These are phyloP conservation scores for Lophotriccus pileatus DNA, from an alignment of 2,797 vertebrate genomes.

Conservation along the genomic window DNA sequence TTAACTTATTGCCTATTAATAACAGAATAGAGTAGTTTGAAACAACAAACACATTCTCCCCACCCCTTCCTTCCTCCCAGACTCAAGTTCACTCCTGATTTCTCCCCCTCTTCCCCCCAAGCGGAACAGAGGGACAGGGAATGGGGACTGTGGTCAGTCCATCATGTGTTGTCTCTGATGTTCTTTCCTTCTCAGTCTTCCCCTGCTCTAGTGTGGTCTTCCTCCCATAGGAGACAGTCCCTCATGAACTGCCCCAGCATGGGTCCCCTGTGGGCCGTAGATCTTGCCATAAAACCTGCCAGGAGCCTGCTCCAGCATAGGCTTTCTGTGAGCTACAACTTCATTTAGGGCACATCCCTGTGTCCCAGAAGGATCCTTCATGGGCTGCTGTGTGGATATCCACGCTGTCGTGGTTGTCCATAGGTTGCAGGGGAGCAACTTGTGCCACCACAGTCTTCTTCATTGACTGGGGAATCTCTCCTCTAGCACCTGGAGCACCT, in stretches of 20 bases:
- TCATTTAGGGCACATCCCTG: neutral
- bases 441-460: neutral
- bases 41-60: neutral
- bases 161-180: accelerated
- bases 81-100: neutral
- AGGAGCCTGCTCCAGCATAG: accelerated
- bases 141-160: neutral
- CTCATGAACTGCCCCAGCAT: neutral
- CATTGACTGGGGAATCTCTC: neutral
- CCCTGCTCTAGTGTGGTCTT: neutral
- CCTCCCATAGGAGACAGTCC: neutral
- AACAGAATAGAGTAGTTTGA: neutral
- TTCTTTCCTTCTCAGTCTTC: neutral
- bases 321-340: neutral
- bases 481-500: accelerated
- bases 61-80: neutral
- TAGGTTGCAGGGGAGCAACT: neutral
- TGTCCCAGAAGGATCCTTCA: no score
- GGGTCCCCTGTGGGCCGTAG: neutral
- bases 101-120: neutral
- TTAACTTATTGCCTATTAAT: neutral
- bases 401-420: accelerated
- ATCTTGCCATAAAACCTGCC: neutral
- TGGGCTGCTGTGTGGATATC: neutral
- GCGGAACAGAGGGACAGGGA: accelerated